Conservation (phyloP, 2,113 vertebrate species). For the Cephalopterus ornatus region DNA sequence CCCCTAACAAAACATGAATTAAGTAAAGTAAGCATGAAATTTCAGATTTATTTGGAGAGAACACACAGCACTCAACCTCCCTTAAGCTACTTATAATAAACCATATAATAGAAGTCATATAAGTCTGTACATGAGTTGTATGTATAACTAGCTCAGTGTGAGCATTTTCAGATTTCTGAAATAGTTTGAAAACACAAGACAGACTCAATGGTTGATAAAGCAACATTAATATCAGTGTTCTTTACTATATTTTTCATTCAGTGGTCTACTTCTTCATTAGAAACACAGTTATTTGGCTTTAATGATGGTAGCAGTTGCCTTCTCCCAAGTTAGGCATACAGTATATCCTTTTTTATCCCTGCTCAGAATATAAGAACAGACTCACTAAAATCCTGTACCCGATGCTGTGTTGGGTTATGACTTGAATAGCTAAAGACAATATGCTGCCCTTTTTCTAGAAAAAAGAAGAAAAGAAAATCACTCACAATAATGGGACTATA, state of each 20-base stretch:
- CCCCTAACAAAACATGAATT: neutral
- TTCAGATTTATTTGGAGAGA: neutral
- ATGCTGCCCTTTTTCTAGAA: neutral
- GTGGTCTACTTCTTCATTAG: neutral
- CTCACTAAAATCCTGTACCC: neutral
- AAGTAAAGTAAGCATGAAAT: neutral
- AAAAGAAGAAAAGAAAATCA: neutral
- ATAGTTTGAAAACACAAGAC: neutral
- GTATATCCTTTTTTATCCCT: neutral
- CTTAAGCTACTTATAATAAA: neutral
- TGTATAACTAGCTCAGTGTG: neutral
- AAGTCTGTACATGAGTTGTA: neutral
- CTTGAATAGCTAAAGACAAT: neutral
- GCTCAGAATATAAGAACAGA: neutral
- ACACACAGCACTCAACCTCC: neutral
- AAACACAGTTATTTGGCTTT: neutral
- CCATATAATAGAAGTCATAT: neutral
- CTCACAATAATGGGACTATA: neutral
- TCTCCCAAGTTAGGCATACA: neutral
- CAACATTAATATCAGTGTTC: neutral
- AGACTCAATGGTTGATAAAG: neutral
- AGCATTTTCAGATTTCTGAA: neutral
- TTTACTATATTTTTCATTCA: neutral
- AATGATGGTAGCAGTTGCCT: neutral
- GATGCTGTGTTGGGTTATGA: neutral